These are phyloP conservation scores for Meloidogyne floridensis DNA, from an alignment of 1,140 invertebrate species.

Conservation along the genomic window DNA sequence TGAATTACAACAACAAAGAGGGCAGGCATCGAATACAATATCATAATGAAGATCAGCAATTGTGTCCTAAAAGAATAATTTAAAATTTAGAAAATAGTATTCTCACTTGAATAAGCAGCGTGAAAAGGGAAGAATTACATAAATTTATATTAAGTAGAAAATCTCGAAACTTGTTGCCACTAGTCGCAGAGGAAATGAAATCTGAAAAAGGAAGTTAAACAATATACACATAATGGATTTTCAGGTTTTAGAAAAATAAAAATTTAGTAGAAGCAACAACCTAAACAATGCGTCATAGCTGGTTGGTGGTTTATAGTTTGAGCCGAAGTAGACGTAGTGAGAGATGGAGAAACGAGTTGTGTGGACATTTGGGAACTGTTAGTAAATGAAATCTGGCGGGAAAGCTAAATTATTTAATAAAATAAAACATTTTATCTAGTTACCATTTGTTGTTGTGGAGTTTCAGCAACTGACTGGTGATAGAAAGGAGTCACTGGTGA, in stretches of 20 bases:
- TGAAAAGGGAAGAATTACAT: neutral
- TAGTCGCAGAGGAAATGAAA: neutral
- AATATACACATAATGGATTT: too few species aligned
- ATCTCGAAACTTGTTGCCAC: constrained; percentile 7
- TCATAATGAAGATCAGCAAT: constrained; percentile 51
- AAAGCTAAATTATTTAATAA: neutral
- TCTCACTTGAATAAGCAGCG: constrained; percentile 8
- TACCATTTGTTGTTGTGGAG: neutral
- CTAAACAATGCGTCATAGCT: constrained; percentile 1
- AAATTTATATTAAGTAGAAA: neutral
- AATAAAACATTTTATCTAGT: neutral
- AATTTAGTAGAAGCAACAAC: neutral
- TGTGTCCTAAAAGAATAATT: constrained; percentile 42
- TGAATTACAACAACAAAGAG: constrained; percentile 55
- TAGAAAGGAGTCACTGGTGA: neutral
- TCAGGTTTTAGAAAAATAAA: neutral
- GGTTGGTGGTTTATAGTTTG: neutral
- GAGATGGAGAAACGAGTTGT: constrained; percentile 2
- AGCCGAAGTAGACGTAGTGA: neutral
- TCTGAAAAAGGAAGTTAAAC: neutral
- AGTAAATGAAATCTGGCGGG: neutral
- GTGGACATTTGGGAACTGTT: neutral
- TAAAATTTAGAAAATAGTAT: neutral
- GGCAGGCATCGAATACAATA: constrained; percentile 53
- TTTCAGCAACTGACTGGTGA: neutral